A percentile compares a stretch with the other conserved stretches of the same genome.
Evolutionary conservation across 2,797 vertebrate genomes (phyloP).

Genomic region (Brotogeris chrysoptera): DNA sequence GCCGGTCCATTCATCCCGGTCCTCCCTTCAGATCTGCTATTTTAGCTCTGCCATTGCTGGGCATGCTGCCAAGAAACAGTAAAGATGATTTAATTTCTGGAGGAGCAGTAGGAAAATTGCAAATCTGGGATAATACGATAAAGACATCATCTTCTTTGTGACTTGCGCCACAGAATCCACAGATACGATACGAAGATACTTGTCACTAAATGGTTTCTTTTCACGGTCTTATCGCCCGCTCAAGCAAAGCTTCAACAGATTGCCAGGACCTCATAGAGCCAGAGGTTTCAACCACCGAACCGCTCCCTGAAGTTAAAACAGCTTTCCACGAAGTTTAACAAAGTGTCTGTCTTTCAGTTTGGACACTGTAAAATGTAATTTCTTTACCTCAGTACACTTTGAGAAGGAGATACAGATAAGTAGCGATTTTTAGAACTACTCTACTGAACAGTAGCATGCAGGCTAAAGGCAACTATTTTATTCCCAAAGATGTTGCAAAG

Average conservation of each 20-base stretch:
- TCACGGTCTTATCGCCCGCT: accelerated
- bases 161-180: accelerated
- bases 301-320: not conserved
- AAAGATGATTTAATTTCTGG: not conserved
- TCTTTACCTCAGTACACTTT: not conserved
- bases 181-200: not conserved
- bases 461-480: not conserved
- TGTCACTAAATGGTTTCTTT: not conserved
- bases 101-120: not conserved
- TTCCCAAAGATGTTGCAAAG: not conserved
- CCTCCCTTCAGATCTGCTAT: not conserved
- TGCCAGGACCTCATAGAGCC: not conserved
- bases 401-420: not conserved
- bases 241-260: not conserved
- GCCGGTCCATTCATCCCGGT: not conserved
- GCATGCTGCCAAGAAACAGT: not conserved
- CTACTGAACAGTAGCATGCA: not conserved
- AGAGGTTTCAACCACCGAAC: not conserved
- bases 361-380: not conserved
- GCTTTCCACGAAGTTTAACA: not conserved
- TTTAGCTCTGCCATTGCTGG: not conserved
- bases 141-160: not conserved
- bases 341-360: not conserved
- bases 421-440: not conserved
- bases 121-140: not conserved